A percentile compares a stretch with the other conserved stretches of the same genome.
These are phyloP conservation scores for Sminthurinus aureus DNA, from an alignment of 2,888 invertebrate species.

Conservation along the genomic window DNA sequence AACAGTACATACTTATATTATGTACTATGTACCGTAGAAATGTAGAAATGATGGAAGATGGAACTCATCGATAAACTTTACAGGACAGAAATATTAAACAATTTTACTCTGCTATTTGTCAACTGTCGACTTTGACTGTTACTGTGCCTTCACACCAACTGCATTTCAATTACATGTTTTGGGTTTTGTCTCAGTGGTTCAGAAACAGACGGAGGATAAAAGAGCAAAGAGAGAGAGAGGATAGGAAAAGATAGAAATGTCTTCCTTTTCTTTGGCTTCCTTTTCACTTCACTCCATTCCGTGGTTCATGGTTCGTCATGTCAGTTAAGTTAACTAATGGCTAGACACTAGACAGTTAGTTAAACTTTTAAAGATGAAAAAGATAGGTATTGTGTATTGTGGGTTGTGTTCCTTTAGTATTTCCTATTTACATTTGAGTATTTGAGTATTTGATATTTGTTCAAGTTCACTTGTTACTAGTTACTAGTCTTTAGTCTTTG, in stretches of 20 bases:
- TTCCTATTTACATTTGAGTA: not conserved
- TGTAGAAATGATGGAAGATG: not conserved
- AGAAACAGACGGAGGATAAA: too few species aligned
- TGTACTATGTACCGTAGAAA: not conserved
- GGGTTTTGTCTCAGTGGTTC: too few species aligned
- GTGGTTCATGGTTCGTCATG: not conserved
- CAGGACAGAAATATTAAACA: not conserved
- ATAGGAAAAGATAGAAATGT: slow-evolving; percentile 3
- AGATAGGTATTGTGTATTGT: not conserved
- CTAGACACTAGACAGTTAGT: not conserved
- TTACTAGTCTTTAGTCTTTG: too few species aligned
- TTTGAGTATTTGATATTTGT: not conserved
- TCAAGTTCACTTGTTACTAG: not conserved
- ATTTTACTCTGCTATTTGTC: too few species aligned
- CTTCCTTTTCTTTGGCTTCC: not conserved
- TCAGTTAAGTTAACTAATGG: slow-evolving; percentile 2
- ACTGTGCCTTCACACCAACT: too few species aligned
- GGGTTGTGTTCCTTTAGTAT: not conserved
- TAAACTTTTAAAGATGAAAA: not conserved
- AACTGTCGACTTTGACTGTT: too few species aligned
- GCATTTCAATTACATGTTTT: too few species aligned
- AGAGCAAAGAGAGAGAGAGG: too few species aligned
- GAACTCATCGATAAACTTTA: not conserved
- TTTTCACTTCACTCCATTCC: not conserved
- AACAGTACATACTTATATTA: not conserved